Evolutionary conservation across 2,888 invertebrate genomes (phyloP).

Genomic region (Andrena hattorfiana): DNA sequence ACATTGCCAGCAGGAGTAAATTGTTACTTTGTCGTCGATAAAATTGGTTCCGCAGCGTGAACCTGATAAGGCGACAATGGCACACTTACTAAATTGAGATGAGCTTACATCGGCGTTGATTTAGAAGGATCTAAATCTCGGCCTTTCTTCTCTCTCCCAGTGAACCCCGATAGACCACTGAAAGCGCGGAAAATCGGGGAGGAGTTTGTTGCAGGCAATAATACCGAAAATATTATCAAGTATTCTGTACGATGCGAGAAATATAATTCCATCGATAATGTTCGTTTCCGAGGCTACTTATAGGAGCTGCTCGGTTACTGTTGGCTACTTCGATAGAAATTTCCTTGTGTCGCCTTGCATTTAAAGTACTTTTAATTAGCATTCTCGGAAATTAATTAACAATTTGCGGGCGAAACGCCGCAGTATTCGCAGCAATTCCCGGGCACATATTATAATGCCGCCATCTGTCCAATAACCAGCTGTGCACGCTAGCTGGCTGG

Average conservation of each 20-base stretch:
- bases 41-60: constrained; percentile 65
- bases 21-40: constrained; percentile 75
- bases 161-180: neutral
- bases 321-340: constrained; percentile 8
- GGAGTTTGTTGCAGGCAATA: no score
- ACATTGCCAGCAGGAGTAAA: constrained; percentile 73
- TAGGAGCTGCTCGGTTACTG: neutral
- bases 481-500: constrained; percentile 52
- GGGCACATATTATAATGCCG: constrained; percentile 51
- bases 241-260: neutral
- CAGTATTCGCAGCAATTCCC: constrained; percentile 54
- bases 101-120: constrained; percentile 47
- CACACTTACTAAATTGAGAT: constrained; percentile 58
- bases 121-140: constrained; percentile 26
- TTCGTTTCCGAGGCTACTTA: neutral
- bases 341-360: neutral
- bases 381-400: constrained; percentile 58
- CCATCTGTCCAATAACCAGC: constrained; percentile 60
- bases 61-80: constrained; percentile 60
- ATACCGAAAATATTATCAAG: neutral
- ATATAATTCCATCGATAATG: neutral
- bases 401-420: constrained; percentile 38
- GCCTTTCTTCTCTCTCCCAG: neutral
- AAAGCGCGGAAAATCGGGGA: neutral
- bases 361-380: constrained; percentile 31